Conservation (phyloP, 2,113 vertebrate genomes). For the Phocoena sinus region DNA sequence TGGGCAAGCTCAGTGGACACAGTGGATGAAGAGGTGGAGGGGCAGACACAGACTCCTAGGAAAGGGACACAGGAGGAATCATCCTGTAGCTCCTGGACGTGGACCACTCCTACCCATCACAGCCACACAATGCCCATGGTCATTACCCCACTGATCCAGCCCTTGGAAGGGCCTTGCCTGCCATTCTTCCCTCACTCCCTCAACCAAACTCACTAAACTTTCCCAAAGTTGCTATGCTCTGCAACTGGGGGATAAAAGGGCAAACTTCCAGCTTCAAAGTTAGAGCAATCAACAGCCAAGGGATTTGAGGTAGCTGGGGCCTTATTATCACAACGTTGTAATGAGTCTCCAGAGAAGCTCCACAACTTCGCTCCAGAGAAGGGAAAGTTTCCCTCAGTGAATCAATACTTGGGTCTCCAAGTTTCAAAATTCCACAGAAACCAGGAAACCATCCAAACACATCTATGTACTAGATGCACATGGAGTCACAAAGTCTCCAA, state of each 20-base stretch:
- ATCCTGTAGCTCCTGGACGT: neutral
- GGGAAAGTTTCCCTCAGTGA: neutral
- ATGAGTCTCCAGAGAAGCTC: conserved; percentile 34
- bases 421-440: conserved; percentile 4
- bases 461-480: neutral
- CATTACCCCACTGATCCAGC: neutral
- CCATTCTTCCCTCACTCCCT: neutral
- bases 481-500: neutral
- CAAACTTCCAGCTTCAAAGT: conserved; percentile 5
- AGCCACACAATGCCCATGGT: neutral
- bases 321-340: neutral
- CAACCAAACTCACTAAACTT: neutral
- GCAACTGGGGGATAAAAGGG: neutral
- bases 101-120: neutral
- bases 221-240: neutral
- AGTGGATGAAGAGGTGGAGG: neutral
- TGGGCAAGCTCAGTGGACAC: neutral
- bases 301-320: conserved; percentile 5
- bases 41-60: neutral
- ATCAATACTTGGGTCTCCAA: neutral
- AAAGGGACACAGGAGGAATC: neutral
- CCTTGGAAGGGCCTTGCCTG: neutral
- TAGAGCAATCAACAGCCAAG: conserved; percentile 24
- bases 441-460: neutral
- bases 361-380: neutral